phyloP scores from a whole-genome alignment of 2,113 vertebrate genomes.

The Drymodes brunneopygia region DNA sequence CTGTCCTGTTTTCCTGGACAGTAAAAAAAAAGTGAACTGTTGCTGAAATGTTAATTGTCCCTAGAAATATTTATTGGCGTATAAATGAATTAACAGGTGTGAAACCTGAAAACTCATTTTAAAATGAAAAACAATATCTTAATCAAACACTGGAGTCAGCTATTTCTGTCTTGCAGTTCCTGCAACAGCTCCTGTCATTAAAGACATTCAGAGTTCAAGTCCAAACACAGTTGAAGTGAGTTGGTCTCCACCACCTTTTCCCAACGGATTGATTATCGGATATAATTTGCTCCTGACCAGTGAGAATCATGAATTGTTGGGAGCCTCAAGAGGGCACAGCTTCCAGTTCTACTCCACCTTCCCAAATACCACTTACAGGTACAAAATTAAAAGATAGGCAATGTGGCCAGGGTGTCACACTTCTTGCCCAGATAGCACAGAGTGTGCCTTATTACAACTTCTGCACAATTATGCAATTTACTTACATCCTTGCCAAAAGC shows the following conservation, averaged over 20 bases:
- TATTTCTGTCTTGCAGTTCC: conserved; percentile 66
- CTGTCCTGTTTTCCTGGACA: neutral
- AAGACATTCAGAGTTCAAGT: conserved; percentile 66
- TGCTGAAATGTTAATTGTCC: neutral
- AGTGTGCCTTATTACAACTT: neutral
- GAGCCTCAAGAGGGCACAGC: conserved; percentile 64
- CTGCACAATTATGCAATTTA: neutral
- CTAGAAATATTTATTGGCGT: neutral
- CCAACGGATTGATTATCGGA: conserved; percentile 72
- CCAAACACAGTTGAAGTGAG: conserved; percentile 75
- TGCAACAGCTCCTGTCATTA: conserved; percentile 62
- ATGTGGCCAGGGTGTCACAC: accelerated
- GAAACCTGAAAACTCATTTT: neutral
- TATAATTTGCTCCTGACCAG: conserved; percentile 75
- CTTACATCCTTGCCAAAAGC: neutral
- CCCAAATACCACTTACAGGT: conserved; percentile 77
- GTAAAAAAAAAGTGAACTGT: neutral
- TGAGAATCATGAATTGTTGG: conserved; percentile 43
- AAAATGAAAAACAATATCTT: neutral
- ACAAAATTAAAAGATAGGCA: neutral
- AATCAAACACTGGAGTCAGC: neutral
- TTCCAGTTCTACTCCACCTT: conserved; percentile 77
- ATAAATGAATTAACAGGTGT: neutral
- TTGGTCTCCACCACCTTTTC: conserved; percentile 74
- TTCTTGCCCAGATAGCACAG: neutral